Conservation (phyloP, 2,888 invertebrate genomes). For the Nomada lathburiana region DNA sequence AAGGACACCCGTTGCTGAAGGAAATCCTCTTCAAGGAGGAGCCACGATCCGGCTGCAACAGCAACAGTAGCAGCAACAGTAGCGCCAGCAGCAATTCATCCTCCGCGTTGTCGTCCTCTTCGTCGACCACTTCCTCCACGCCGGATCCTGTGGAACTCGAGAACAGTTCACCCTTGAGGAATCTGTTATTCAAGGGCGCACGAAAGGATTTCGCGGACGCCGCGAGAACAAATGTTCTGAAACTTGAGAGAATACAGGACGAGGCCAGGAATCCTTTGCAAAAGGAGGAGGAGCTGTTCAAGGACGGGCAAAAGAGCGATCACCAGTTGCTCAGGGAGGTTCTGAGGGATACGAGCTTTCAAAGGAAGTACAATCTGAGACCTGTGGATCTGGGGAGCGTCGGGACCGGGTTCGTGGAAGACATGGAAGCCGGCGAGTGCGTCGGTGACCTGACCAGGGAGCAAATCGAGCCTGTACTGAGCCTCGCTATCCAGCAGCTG, state of each 20-base stretch:
- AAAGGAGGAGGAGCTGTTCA: conserved; percentile 76
- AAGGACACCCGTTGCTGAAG: conserved; percentile 78
- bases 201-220: conserved; percentile 51
- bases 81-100: conserved; percentile 47
- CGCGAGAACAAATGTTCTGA: conserved; percentile 51
- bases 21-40: conserved; percentile 83
- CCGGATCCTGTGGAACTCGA: conserved; percentile 85
- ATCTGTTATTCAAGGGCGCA: conserved; percentile 77
- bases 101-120: conserved; percentile 58
- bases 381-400: conserved; percentile 89
- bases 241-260: conserved; percentile 64
- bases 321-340: conserved; percentile 93
- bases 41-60: conserved; percentile 69
- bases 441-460: conserved; percentile 88
- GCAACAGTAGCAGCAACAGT: conserved; percentile 55
- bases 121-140: conserved; percentile 62
- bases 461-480: conserved; percentile 93
- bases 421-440: conserved; percentile 89
- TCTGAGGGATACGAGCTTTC: conserved; percentile 93
- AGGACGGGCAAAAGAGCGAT: conserved; percentile 82
- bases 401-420: conserved; percentile 84
- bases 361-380: conserved; percentile 92
- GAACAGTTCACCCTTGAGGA: conserved; percentile 77
- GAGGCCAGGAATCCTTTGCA: conserved; percentile 82
- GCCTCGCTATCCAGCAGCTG: conserved; percentile 94